A percentile compares a stretch with the other conserved stretches of the same genome.
Evolutionary conservation across 2,888 invertebrate genomes (phyloP).

Genomic region (Acrocyrtus sp.): DNA sequence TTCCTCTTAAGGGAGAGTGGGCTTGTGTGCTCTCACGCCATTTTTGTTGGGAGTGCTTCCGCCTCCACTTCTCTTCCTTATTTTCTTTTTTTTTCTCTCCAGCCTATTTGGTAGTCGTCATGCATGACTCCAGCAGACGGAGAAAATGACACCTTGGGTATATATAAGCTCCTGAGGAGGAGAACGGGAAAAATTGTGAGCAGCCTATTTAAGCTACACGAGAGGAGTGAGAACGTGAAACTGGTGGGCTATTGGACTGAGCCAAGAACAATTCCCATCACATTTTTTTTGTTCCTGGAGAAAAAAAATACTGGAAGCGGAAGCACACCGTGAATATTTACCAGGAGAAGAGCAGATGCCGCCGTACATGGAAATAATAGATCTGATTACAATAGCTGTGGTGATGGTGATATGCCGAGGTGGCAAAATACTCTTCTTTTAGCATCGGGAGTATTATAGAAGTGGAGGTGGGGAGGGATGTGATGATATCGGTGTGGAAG

Average conservation of each 20-base stretch:
- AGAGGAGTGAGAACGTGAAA: neutral
- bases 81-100: too few species aligned
- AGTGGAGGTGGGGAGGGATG: too few species aligned
- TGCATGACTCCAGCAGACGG: conserved; percentile 12
- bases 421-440: too few species aligned
- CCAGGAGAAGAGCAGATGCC: conserved; percentile 2
- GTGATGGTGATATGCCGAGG: neutral
- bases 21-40: too few species aligned
- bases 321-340: conserved; percentile 27
- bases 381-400: conserved; percentile 4
- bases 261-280: conserved; percentile 55
- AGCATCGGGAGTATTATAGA: too few species aligned
- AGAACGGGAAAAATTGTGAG: neutral
- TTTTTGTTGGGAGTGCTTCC: neutral
- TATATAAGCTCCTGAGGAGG: too few species aligned
- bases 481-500: neutral
- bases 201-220: neutral
- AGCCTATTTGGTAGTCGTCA: conserved; percentile 36
- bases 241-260: conserved; percentile 17
- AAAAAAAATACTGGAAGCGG: neutral
- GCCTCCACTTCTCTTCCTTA: conserved; percentile 9
- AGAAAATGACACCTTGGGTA: conserved; percentile 22
- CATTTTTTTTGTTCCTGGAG: conserved; percentile 31
- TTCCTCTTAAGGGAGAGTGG: neutral
- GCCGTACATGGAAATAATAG: conserved; percentile 12